Percentiles rank a stretch among this genome's conserved stretches.
These are phyloP conservation scores for Xanthia togata DNA, from an alignment of 2,888 invertebrate genomes.

Conservation along the genomic window DNA sequence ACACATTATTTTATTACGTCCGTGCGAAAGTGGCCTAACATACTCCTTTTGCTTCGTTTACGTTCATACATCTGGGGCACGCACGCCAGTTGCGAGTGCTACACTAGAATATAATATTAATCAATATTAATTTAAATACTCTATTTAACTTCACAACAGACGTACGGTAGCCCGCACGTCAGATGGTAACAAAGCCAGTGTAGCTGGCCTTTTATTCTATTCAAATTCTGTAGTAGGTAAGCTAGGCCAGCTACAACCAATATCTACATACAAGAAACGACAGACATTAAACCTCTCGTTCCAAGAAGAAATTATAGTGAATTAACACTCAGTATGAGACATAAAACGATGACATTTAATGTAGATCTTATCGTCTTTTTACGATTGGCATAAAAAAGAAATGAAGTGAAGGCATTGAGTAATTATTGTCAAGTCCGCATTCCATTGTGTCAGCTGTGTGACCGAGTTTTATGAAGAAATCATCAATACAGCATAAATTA, in stretches of 20 bases:
- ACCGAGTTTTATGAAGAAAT: slow-evolving; percentile 4
- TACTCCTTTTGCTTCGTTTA: not conserved
- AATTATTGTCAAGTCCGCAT: slow-evolving; percentile 45
- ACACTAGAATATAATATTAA: too few species aligned
- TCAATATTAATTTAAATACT: not conserved
- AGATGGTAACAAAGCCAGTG: too few species aligned
- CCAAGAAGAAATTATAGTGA: slow-evolving; percentile 37
- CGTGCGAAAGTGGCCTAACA: not conserved
- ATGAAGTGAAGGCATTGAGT: slow-evolving; percentile 51
- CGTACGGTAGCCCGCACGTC: too few species aligned
- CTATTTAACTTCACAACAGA: not conserved
- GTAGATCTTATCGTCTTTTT: slow-evolving; percentile 56
- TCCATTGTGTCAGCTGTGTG: slow-evolving; percentile 24
- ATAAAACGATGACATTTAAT: slow-evolving; percentile 42
- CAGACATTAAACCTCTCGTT: slow-evolving; percentile 4
- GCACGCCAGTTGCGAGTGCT: not conserved
- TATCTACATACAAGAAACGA: not conserved
- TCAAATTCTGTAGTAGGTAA: too few species aligned
- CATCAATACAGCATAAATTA: not conserved
- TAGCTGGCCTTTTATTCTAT: too few species aligned
- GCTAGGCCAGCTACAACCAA: not conserved
- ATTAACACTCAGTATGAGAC: slow-evolving; percentile 27
- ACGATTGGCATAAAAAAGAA: slow-evolving; percentile 59
- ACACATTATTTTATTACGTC: too few species aligned
- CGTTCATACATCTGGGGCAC: not conserved